Evolutionary conservation across 2,113 vertebrate species (phyloP).

Genomic region (Symphodus melops): DNA sequence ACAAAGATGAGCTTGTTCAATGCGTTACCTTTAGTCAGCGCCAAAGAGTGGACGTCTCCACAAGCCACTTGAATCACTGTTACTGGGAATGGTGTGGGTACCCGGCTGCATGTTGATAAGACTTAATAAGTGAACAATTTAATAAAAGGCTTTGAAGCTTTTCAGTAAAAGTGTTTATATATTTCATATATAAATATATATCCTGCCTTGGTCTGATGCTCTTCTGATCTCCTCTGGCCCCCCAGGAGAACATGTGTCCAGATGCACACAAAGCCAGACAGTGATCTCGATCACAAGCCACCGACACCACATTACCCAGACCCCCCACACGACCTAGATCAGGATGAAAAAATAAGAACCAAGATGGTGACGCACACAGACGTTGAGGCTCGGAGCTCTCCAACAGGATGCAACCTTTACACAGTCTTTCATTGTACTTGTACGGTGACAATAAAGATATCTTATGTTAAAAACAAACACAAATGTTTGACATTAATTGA

Average conservation of each 20-base stretch:
- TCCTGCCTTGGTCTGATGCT: slow-evolving; percentile 85
- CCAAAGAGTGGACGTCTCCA: slow-evolving; percentile 91
- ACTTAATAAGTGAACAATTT: background rate
- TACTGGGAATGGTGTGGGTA: slow-evolving; percentile 84
- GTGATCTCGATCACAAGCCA: slow-evolving; percentile 93
- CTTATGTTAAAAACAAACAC: too few species aligned
- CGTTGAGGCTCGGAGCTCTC: too few species aligned
- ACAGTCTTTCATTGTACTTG: too few species aligned
- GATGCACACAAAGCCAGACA: slow-evolving; percentile 90
- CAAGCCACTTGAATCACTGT: slow-evolving; percentile 92
- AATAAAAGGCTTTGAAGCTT: background rate
- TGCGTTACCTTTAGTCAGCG: slow-evolving; percentile 90
- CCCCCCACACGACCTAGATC: slow-evolving; percentile 60
- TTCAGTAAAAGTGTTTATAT: background rate
- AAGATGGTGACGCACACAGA: too few species aligned
- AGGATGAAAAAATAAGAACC: too few species aligned
- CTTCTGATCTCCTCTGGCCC: slow-evolving; percentile 78
- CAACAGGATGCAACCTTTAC: too few species aligned
- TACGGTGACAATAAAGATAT: too few species aligned
- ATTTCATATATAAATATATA: background rate
- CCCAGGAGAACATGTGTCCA: slow-evolving; percentile 94
- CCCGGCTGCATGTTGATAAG: slow-evolving; percentile 78
- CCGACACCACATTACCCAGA: slow-evolving; percentile 73
- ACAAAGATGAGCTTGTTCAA: background rate
- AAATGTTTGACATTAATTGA: background rate